Base-by-base conservation (phyloP, 2,113 vertebrate species). In the Anas platyrhynchos region DNA sequence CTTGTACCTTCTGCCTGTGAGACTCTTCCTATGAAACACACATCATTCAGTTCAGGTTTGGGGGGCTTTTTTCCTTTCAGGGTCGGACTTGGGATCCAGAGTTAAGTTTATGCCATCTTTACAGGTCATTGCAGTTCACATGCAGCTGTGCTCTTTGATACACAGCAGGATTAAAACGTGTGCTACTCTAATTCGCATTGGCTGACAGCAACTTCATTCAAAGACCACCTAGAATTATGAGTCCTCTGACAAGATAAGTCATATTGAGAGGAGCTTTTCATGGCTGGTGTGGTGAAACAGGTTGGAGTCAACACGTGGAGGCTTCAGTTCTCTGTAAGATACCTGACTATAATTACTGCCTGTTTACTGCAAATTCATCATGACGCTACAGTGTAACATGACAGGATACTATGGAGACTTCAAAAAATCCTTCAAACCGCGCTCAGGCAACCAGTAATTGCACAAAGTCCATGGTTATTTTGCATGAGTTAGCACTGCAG, bases 361-460 rank as follows among this genome's bases (percentile, higher is more conserved):
- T 91, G 58, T 93, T 96, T 94, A 95, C 80, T 76, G 93, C 83
- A 87, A 91, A 84, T 62, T 73, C 77, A 88, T 86, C 62, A 54
- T 34, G 86, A 93, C 23, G 11, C 32, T 97, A 94, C 88, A 90
- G 73, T 69, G 63, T 59, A 88, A 85, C 41, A 76, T 76, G 71
- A 88, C 86, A 94, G 86, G 68, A 94, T 55, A 80, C 88, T 93
- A 88, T 11, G 50, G 88, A 94, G 82, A 89, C 73, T 86, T 86
- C 73, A 91, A 78, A 91, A 91, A 86, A 93, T 36, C 92, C 77
- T 93, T 82, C 93, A 82, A 83, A 91, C 62, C 0, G 1, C 92
- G 76, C 54, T 87, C 54, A 79, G 74, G 91, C 66, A 85, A 91
- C 41, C 67, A 90, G 83, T 89, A 93, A 90, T 54, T 88, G 85